Base-by-base conservation (phyloP, 2,888 invertebrate genomes). In the Acanthococcus lagerstroemiae region DNA sequence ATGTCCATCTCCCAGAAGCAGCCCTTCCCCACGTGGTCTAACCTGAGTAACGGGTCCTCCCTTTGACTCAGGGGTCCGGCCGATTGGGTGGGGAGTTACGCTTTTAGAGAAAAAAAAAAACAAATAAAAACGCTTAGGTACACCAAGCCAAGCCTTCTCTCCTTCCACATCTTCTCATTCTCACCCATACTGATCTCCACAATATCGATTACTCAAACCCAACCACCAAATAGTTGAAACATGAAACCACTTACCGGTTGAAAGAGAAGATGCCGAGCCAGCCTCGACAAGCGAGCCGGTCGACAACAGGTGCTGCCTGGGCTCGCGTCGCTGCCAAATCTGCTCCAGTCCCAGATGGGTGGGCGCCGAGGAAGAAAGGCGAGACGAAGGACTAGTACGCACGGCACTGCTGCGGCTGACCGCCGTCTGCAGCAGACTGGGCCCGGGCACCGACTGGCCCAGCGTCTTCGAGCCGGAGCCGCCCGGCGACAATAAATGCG, bases 271-370 rank as follows among this genome's bases (percentile, higher is more conserved):
- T 26, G 86, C 87, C 22, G 90, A 90, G 30, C 88, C 89, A 48
- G 88, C 90, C 76, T 92, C 91, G 24, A 87, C 90, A 72, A 79
- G 72, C 48, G 90, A 90, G 71, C 91, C 87, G 17, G 90, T 91
- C 6, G 90, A 90, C 58, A 90, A 76, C 69, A 92, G 79, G 78
- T 92, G 91, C 75, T 88, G 89, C 60, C 92, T 81, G 4, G 92
- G 91, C 75, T 93, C 92, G 68, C 92, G 80, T 44, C 90, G 82
- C 74, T 87, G 87, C 92, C 92, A 92, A 69, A 92, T 86, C 77
- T 86, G 78, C 70, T 91, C 91, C 72, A 87, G 78, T 27, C 88
- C 87, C 70, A 87, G 82, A 75, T 90, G 88, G 65, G 90, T 89
- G 3, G 91, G 91, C 26, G 92, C 92, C 57, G 92, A 92, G 55